Conservation (phyloP, 2,113 vertebrate species). For the Bubo scandiacus region DNA sequence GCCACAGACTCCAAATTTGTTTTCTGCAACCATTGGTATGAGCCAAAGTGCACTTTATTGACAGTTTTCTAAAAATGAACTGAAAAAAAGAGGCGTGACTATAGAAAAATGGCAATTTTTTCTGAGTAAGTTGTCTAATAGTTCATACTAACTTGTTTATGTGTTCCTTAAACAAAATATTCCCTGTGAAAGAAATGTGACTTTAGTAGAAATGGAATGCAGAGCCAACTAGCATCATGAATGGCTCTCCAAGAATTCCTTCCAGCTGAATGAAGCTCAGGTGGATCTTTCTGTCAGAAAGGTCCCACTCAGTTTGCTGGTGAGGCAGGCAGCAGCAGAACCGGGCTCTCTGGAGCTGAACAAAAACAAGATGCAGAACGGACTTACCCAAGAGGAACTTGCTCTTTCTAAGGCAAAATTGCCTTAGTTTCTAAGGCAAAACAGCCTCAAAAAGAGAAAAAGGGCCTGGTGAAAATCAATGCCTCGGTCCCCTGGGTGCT, state of each 20-base stretch:
- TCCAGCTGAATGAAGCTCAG: neutral
- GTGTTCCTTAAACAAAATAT: neutral
- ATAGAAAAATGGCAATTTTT: neutral
- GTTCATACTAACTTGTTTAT: neutral
- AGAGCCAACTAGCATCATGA: neutral
- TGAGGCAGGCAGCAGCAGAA: neutral
- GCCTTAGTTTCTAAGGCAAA: neutral
- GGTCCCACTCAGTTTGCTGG: neutral
- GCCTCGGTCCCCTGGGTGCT: neutral
- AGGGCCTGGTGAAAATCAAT: neutral
- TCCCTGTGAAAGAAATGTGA: neutral
- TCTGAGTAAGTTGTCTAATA: neutral
- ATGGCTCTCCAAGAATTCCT: neutral
- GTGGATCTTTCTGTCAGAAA: neutral
- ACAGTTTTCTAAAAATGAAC: neutral
- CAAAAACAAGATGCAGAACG: neutral
- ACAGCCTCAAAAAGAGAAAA: neutral
- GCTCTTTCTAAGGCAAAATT: neutral
- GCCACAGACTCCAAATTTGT: neutral
- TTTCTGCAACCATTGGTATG: neutral
- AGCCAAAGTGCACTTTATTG: neutral
- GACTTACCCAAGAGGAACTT: neutral
- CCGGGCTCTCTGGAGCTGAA: rapidly evolving
- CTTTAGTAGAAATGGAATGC: neutral
- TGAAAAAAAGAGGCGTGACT: neutral